Conservation (phyloP, 2,113 vertebrate species). For the Dipodomys spectabilis region DNA sequence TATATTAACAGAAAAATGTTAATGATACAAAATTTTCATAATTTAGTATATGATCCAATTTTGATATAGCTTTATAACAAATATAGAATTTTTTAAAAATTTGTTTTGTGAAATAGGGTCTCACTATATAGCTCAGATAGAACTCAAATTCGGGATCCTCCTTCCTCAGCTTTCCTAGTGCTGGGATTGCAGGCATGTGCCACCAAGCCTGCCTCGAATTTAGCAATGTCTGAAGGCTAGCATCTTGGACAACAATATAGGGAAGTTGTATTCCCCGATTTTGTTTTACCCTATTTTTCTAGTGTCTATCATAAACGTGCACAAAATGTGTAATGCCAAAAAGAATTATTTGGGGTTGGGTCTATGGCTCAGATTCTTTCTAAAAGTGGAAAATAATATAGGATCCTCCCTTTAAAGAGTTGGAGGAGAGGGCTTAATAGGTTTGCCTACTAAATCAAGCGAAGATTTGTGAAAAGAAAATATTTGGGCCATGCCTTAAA, state of each 20-base stretch:
- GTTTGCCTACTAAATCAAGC: neutral
- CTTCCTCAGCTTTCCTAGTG: too few relatives aligned
- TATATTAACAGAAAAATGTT: neutral
- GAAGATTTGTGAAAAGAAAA: neutral
- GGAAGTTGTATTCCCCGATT: neutral
- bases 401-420: neutral
- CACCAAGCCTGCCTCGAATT: neutral
- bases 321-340: neutral
- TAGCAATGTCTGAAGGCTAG: conserved; percentile 13
- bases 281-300: neutral
- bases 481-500: neutral
- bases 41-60: neutral
- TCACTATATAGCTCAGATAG: too few relatives aligned
- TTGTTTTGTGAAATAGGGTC: neutral
- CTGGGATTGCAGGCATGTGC: too few relatives aligned
- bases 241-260: neutral
- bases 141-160: too few relatives aligned
- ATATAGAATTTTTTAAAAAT: neutral
- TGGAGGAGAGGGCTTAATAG: neutral
- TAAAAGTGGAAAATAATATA: neutral
- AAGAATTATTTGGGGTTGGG: neutral
- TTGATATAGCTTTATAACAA: neutral
- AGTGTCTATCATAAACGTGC: neutral
- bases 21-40: neutral
- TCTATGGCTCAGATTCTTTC: neutral